These are phyloP conservation scores for Rattus rattus DNA, from an alignment of 2,113 vertebrate species.

Conservation along the genomic window DNA sequence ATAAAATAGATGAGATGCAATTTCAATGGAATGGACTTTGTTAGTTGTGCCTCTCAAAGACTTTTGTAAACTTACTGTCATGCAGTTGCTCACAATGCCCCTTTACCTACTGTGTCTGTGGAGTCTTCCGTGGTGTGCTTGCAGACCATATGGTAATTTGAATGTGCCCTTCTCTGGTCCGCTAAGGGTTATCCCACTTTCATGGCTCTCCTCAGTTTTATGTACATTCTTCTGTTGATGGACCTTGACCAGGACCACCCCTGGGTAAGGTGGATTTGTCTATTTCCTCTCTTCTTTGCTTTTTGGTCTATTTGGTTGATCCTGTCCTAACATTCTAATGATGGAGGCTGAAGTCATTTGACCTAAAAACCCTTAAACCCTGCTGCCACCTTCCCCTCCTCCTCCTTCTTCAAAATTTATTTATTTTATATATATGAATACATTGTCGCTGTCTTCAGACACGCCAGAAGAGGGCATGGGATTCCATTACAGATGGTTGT, in stretches of 20 bases:
- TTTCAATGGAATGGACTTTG: not conserved
- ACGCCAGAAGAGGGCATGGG: too few relatives aligned
- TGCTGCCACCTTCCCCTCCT: too few relatives aligned
- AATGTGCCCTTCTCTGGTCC: not conserved
- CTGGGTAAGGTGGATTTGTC: not conserved
- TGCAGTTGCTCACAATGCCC: not conserved
- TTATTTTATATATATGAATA: too few relatives aligned
- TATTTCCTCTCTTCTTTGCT: not conserved
- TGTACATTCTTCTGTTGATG: not conserved
- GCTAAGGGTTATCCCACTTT: not conserved
- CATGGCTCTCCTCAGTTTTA: slow-evolving; percentile 9
- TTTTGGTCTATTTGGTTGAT: slow-evolving; percentile 7
- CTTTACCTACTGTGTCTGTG: not conserved
- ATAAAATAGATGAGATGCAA: not conserved
- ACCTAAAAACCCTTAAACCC: not conserved
- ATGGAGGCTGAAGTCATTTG: not conserved
- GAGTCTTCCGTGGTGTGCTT: not conserved
- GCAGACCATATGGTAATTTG: not conserved
- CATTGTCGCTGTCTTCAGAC: too few relatives aligned
- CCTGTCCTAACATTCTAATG: not conserved
- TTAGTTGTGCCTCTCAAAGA: not conserved
- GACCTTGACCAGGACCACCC: not conserved
- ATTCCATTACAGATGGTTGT: too few relatives aligned
- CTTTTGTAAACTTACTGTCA: not conserved
- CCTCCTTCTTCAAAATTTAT: too few relatives aligned